Base-by-base conservation (phyloP, 2,888 invertebrate genomes). In the Nysson spinosus region DNA sequence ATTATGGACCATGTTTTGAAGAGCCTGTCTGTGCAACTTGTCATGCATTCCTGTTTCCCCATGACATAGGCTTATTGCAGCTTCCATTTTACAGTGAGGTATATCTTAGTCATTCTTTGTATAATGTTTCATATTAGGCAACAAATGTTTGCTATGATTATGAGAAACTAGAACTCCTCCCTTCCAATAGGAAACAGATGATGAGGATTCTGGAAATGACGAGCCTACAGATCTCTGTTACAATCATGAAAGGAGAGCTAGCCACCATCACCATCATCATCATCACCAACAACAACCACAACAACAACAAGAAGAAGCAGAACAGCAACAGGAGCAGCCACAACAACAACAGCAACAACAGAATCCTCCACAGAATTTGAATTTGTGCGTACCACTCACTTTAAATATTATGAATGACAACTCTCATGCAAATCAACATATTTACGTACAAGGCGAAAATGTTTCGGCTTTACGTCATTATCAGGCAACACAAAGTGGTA, bases 201-300 rank as follows among this genome's bases (percentile, higher is more conserved):
- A 96, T 77, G 95, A 95, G 72, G 97, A 97, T 86, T 97, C 96
- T 0, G 98, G 97, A 0, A 98, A 96, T 85, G 98, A 98, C 85
- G 97, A 98, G 84, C 97, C 97, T 0, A 92, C 92, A 30, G 95
- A 95, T 83, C 85, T 91, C 44, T 91, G 89, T 77, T 91, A 89
- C 65, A 89, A 88, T 69, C 87, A 89, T 2, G 91, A 91, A 46
- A 86, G 90, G 19, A 88, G 89, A 79, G 80, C 81, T 1, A 84
- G 84, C 72, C 83, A n/a, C n/a, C n/a, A n/a, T n/a, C n/a, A n/a
- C n/a, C n/a, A n/a, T n/a, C n/a, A n/a, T n/a, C n/a, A n/a, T n/a
- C n/a, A 79, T 34, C 83, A 83, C 42, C 83, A 82, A 60, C 78
- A 78, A 24, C 82, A 78, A 66, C 76, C 79, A 9, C 70, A 81